Percentiles rank a stretch among this genome's conserved stretches.
Conservation (phyloP, 53 echinoderm and acorn worm genomes). For the Patiria pectinifera region DNA sequence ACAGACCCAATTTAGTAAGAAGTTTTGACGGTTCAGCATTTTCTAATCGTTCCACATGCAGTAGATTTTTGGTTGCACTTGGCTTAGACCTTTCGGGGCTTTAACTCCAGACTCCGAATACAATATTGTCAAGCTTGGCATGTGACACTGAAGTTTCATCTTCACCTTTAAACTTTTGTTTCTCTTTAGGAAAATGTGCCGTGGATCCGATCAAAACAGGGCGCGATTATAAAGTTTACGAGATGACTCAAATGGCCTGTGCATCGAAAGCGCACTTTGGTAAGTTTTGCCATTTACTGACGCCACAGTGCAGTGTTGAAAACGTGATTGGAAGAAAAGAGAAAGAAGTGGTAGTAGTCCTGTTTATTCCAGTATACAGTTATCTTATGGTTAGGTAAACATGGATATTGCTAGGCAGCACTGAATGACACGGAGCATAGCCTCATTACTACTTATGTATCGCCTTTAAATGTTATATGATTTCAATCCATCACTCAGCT, state of each 20-base stretch:
- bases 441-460: background rate
- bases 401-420: too few species aligned
- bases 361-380: background rate
- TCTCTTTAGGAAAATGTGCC: slow-evolving; percentile 13
- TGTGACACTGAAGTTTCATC: background rate
- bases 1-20: too few species aligned
- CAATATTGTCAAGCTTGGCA: too few species aligned
- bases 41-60: too few species aligned
- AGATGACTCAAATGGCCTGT: background rate
- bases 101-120: too few species aligned
- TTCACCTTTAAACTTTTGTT: background rate
- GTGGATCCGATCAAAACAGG: background rate
- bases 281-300: background rate
- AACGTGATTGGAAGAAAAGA: too few species aligned
- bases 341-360: too few species aligned
- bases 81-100: too few species aligned
- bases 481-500: background rate
- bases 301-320: too few species aligned
- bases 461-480: background rate
- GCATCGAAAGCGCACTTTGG: slow-evolving; percentile 22
- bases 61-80: too few species aligned
- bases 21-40: too few species aligned
- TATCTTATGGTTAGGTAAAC: background rate
- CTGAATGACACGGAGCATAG: too few species aligned
- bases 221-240: background rate